Evolutionary conservation across 1,140 invertebrate genomes (phyloP), one percentile per base, ranked within the genome.

Genomic region (Trachymyrmex septentrionalis): DNA sequence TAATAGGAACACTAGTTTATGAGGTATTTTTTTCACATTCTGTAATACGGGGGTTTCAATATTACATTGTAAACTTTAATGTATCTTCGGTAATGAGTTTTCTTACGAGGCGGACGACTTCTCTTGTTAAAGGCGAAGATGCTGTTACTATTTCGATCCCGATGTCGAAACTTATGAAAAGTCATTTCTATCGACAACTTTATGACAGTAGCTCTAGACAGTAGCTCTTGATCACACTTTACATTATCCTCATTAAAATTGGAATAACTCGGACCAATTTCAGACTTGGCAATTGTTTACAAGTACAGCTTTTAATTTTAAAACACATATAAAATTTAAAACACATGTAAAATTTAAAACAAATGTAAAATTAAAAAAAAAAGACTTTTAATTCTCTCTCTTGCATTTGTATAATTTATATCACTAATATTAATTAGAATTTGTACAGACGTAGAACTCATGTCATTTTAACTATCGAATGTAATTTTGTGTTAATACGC

Each of bases 181-280:
- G 53, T 73, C 53, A 61, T 82, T 82, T 73, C 38, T 38, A 73
- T 82, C 69, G 80, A 82, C 67, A 48, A 73, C 67, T 73, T 81
- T 73, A 48, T 59, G 21, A 72, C 34, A 12, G 53, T 27, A 34
- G 12, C 14, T 34, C n/a, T 53, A 78, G 21, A 80, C n/a, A 19
- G 61, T 24, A 59, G 24, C 24, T 44, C 19, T 30, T 71, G 30
- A 82, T 76, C 73, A 34, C 19, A 30, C 24, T 59, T 69, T 14
- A 34, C 67, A 24, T 82, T 82, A 82, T 71, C 16, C n/a, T 48
- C 67, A 73, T 82, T 82, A 82, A 82, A 73, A 82, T 50, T 72
- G 19, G 12, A 73, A 82, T 7, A 59, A 16, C 34, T 50, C 5
- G 44, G 21, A 67, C 4, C 38, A 69, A 24, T 10, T 48, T 21